phyloP scores from a whole-genome alignment of 2,797 vertebrate genomes.

The Gallinago nigripennis region DNA sequence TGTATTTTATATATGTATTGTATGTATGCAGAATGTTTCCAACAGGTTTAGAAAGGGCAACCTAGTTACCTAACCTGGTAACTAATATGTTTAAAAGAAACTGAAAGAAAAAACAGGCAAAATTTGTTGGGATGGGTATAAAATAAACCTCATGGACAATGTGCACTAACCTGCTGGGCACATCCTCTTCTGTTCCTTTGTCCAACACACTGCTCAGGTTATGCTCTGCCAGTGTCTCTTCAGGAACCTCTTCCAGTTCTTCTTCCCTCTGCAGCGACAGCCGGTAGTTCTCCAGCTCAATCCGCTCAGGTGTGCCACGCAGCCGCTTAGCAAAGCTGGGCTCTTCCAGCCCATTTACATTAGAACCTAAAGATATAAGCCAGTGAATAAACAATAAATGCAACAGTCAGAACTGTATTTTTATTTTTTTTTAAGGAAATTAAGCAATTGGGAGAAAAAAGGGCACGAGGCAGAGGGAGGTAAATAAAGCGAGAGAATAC shows the following conservation, averaged over 20 bases:
- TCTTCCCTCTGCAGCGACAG: constrained; percentile 89
- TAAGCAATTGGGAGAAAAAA: neutral
- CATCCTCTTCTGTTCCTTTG: constrained; percentile 85
- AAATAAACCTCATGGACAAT: neutral
- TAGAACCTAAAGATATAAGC: constrained; percentile 74
- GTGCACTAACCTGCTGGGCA: constrained; percentile 87
- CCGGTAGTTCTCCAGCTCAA: constrained; percentile 96
- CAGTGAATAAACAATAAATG: neutral
- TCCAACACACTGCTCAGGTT: constrained; percentile 95
- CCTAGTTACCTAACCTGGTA: rapidly evolving
- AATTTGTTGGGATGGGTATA: neutral
- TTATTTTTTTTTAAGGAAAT: neutral
- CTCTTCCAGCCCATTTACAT: constrained; percentile 90
- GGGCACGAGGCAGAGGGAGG: neutral
- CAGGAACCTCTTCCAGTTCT: constrained; percentile 91
- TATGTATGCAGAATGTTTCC: neutral
- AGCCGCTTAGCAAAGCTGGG: constrained; percentile 89
- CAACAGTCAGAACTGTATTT: neutral
- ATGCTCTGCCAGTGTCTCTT: constrained; percentile 95
- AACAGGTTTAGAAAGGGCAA: neutral
- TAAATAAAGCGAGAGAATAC: constrained; percentile 13
- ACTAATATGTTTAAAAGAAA: neutral
- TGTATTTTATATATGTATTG: too few species aligned
- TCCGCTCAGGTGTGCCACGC: constrained; percentile 92
- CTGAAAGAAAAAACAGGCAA: neutral